Percentiles rank a stretch among this genome's conserved stretches.
Evolutionary conservation across 1,140 invertebrate genomes (phyloP).

Genomic region (Dryas iulia): DNA sequence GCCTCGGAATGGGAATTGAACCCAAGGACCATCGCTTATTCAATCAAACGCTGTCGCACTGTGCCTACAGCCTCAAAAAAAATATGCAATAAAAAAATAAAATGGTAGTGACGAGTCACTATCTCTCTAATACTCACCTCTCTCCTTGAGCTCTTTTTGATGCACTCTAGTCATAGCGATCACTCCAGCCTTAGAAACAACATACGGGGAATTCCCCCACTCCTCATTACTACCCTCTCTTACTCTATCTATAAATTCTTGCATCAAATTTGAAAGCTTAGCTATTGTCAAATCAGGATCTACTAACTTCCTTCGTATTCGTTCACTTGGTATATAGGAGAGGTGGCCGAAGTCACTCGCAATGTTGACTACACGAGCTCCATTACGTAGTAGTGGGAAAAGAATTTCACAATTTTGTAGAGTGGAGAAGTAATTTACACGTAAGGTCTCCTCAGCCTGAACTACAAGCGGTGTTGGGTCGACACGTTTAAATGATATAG

Average conservation of each 20-base stretch:
- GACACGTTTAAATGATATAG: conserved; percentile 85
- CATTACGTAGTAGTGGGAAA: conserved; percentile 85
- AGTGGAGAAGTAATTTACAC: conserved; percentile 86
- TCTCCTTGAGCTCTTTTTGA: conserved; percentile 37
- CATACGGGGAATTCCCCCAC: conserved; percentile 85
- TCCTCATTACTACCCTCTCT: conserved; percentile 61
- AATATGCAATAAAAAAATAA: no score
- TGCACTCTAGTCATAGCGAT: conserved; percentile 81
- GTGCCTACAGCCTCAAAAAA: no score
- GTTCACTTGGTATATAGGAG: conserved; percentile 78
- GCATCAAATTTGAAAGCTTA: conserved; percentile 82
- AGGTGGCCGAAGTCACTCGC: conserved; percentile 86
- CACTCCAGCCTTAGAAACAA: conserved; percentile 86
- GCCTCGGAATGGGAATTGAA: no score
- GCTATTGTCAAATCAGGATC: conserved; percentile 80
- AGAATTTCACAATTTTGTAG: conserved; percentile 83
- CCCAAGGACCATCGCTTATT: no score
- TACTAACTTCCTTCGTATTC: conserved; percentile 78
- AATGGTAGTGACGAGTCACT: no score
- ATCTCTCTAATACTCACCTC: no score
- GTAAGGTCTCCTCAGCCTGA: conserved; percentile 86
- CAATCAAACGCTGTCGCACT: no score
- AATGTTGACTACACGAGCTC: conserved; percentile 87
- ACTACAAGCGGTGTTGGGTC: conserved; percentile 83
- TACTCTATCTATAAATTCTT: conserved; percentile 82